phyloP scores from a whole-genome alignment of 2,113 vertebrate species.

The Barnardius zonarius region DNA sequence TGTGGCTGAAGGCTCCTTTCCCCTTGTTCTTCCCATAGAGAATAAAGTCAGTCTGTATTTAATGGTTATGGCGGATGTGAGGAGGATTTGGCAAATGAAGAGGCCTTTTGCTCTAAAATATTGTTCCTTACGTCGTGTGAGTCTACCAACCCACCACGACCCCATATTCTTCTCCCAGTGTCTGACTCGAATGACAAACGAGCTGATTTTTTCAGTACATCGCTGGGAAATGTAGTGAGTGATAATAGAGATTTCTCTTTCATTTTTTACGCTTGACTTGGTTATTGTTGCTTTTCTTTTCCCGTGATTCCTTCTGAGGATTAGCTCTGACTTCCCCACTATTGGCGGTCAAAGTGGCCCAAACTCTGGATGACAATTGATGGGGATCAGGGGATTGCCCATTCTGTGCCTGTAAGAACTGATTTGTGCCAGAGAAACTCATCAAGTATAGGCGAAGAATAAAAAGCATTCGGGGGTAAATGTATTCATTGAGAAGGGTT shows the following conservation, averaged over 20 bases:
- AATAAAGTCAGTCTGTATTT: constrained; percentile 99
- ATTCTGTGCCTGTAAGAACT: constrained; percentile 87
- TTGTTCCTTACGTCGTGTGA: constrained; percentile 98
- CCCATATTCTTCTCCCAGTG: constrained; percentile 92
- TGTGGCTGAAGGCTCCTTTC: constrained; percentile 84
- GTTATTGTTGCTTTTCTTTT: constrained; percentile 99
- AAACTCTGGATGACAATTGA: constrained; percentile 97
- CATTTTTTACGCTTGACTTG: constrained; percentile 99
- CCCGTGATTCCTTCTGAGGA: constrained; percentile 97
- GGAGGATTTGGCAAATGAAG: constrained; percentile 90
- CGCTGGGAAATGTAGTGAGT: constrained; percentile 96
- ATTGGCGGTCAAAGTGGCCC: constrained; percentile 96
- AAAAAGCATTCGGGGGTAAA: constrained; percentile 82
- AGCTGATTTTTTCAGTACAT: constrained; percentile 95
- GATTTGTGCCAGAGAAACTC: constrained; percentile 88
- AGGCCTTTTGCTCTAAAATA: constrained; percentile 88
- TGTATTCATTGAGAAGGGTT: constrained; percentile 85
- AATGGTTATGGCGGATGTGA: constrained; percentile 99
- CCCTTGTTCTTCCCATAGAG: constrained; percentile 89
- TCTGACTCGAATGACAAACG: constrained; percentile 99
- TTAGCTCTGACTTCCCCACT: constrained; percentile 99
- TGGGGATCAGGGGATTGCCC: constrained; percentile 93
- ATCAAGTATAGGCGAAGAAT: constrained; percentile 84
- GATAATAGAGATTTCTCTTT: constrained; percentile 99
- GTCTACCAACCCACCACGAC: constrained; percentile 96